Percentiles rank a stretch among this genome's conserved stretches.
Evolutionary conservation across 2,113 vertebrate species (phyloP).

Genomic region (Onychostruthus taczanowskii): DNA sequence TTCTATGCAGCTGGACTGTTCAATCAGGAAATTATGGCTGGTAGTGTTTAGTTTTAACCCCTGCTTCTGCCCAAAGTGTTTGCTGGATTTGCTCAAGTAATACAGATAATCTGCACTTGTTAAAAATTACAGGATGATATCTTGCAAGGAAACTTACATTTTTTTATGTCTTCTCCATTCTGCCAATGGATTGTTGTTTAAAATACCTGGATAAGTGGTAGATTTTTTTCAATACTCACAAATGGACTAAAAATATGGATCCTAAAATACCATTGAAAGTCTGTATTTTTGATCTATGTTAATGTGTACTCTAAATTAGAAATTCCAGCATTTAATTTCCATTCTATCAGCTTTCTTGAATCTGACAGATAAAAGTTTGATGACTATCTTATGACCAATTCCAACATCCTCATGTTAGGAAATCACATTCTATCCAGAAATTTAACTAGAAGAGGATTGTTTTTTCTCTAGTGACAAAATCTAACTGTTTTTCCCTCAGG

Average conservation of each 20-base stretch:
- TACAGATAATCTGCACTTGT: not conserved
- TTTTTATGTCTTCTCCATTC: not conserved
- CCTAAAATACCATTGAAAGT: not conserved
- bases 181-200: not conserved
- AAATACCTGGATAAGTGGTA: not conserved
- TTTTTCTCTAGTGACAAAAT: not conserved
- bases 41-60: not conserved
- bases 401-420: not conserved
- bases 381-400: not conserved
- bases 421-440: not conserved
- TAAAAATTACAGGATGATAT: not conserved
- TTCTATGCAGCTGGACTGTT: not conserved
- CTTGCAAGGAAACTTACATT: not conserved
- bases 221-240: not conserved
- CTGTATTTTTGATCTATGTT: not conserved
- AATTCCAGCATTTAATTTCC: not conserved
- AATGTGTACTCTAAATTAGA: not conserved
- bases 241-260: not conserved
- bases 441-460: not conserved
- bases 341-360: not conserved
- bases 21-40: not conserved
- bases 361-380: not conserved
- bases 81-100: not conserved
- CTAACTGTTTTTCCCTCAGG: constrained; percentile 9
- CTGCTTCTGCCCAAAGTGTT: not conserved